Evolutionary conservation across 2,797 vertebrate species (phyloP).

Genomic region (Neostethus bicornis): DNA sequence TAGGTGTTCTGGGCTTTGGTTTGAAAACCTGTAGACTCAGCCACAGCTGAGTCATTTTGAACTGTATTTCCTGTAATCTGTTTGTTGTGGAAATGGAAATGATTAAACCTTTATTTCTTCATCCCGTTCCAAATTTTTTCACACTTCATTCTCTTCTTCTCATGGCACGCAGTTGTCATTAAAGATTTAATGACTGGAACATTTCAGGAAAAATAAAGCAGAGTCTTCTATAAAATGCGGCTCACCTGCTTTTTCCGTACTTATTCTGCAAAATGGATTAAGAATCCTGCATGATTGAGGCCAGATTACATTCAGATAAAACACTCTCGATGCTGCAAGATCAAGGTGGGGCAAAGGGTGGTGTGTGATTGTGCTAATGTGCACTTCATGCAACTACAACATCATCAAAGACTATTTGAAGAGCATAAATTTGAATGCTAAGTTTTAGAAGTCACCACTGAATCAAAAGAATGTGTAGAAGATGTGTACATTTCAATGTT

Average conservation of each 20-base stretch:
- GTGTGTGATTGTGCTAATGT: slow-evolving; percentile 4
- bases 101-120: neutral
- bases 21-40: slow-evolving; percentile 7
- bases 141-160: slow-evolving; percentile 15
- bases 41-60: slow-evolving; percentile 1
- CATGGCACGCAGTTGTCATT: slow-evolving; percentile 20
- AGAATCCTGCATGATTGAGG: slow-evolving; percentile 36
- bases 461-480: slow-evolving; percentile 67
- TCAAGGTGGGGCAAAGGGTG: neutral
- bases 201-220: slow-evolving; percentile 9
- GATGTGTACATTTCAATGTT: slow-evolving; percentile 39
- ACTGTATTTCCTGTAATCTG: neutral
- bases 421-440: slow-evolving; percentile 11
- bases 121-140: slow-evolving; percentile 7
- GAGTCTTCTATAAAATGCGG: slow-evolving; percentile 25
- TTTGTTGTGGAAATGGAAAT: slow-evolving; percentile 8
- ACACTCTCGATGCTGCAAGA: slow-evolving; percentile 32
- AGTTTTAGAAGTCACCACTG: slow-evolving; percentile 51
- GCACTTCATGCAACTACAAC: slow-evolving; percentile 13
- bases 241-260: slow-evolving; percentile 38
- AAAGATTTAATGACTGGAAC: slow-evolving; percentile 15
- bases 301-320: slow-evolving; percentile 47
- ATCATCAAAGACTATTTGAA: slow-evolving; percentile 6
- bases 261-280: slow-evolving; percentile 38
- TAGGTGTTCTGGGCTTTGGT: slow-evolving; percentile 7